A percentile compares a stretch with the other conserved stretches of the same genome.
These are phyloP conservation scores for Acanthiza pusilla DNA, from an alignment of 2,797 vertebrate genomes.

Conservation along the genomic window DNA sequence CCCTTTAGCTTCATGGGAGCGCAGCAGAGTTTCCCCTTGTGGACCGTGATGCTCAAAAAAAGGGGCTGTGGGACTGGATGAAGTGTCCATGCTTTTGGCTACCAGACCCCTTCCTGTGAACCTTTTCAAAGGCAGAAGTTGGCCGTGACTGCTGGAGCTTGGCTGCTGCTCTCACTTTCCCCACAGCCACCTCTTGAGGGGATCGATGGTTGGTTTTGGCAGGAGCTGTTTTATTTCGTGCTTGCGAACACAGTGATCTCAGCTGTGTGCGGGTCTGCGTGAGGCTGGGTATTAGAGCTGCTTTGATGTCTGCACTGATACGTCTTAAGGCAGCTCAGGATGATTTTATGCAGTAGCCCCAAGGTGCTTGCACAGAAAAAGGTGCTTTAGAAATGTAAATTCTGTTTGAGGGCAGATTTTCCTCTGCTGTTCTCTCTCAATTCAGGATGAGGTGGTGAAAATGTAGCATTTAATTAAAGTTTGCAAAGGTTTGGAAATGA, in stretches of 20 bases:
- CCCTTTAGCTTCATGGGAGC: neutral
- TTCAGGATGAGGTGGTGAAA: neutral
- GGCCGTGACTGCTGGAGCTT: slow-evolving; percentile 3
- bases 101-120: neutral
- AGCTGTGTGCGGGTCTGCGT: slow-evolving; percentile 32
- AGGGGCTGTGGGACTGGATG: neutral
- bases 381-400: slow-evolving; percentile 43
- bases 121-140: neutral
- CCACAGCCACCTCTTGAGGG: slow-evolving; percentile 40
- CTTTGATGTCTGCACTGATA: slow-evolving; percentile 58
- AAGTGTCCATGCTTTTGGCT: neutral
- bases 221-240: slow-evolving; percentile 23
- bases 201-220: slow-evolving; percentile 42
- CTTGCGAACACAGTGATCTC: slow-evolving; percentile 13
- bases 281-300: slow-evolving; percentile 50
- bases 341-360: slow-evolving; percentile 26
- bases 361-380: slow-evolving; percentile 48
- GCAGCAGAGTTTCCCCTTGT: rapidly evolving
- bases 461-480: slow-evolving; percentile 50
- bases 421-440: slow-evolving; percentile 6
- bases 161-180: slow-evolving; percentile 26
- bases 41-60: neutral
- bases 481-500: slow-evolving; percentile 43
- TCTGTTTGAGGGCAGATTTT: slow-evolving; percentile 47
- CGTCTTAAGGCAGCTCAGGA: slow-evolving; percentile 50